Evolutionary conservation across 2,113 vertebrate genomes (phyloP).

Genomic region (Cyprinus carpio): DNA sequence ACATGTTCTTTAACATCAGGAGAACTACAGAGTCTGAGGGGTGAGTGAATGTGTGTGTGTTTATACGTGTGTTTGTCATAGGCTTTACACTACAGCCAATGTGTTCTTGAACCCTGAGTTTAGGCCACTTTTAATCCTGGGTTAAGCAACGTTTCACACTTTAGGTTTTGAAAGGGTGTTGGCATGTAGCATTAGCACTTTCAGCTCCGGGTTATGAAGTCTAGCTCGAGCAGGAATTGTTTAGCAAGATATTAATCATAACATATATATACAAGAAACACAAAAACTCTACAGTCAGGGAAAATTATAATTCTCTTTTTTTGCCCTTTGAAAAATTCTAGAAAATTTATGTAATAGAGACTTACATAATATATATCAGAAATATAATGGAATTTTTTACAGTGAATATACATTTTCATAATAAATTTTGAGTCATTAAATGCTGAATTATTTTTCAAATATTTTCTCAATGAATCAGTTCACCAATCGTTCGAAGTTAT

Average conservation of each 20-base stretch:
- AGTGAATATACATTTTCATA: too few relatives aligned
- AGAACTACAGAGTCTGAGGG: conserved; percentile 64
- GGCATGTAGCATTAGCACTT: not conserved
- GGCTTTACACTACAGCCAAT: conserved; percentile 5
- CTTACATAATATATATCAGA: too few relatives aligned
- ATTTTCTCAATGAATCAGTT: not conserved
- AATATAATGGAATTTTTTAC: too few relatives aligned
- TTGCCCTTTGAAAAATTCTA: too few relatives aligned
- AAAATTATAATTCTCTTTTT: not conserved
- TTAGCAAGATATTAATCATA: too few relatives aligned
- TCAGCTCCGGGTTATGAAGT: not conserved
- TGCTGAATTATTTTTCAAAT: too few relatives aligned
- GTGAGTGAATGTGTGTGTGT: conserved; percentile 46
- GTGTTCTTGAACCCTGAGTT: not conserved
- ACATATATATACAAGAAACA: too few relatives aligned
- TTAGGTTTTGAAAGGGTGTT: not conserved
- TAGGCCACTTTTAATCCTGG: not conserved
- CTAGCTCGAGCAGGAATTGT: not conserved
- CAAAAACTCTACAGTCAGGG: too few relatives aligned
- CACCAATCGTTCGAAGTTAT: not conserved
- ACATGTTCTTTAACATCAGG: conserved; percentile 61
- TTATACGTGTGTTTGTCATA: conserved; percentile 34
- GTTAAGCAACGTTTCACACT: conserved; percentile 13
- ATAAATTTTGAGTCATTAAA: too few relatives aligned
- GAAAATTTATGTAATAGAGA: too few relatives aligned